Base-by-base conservation (phyloP, 2,113 vertebrate genomes). In the Eurystomus gularis region DNA sequence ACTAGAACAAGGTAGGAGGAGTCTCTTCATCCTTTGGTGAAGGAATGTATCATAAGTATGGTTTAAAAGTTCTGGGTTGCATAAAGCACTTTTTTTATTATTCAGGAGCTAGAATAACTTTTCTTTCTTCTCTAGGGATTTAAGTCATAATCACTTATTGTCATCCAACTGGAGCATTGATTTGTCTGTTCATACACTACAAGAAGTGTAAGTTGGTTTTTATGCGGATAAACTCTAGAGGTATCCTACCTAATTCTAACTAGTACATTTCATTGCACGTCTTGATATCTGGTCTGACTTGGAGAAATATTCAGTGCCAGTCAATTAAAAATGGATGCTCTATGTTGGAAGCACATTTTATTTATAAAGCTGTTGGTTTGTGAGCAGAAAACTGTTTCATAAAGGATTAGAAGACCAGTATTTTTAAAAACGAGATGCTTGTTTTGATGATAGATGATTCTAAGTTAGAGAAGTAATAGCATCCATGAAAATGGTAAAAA, bases 121-220 rank as follows among this genome's bases (percentile, higher is more conserved):
- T 81, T 79, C 48, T 97, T 35, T 90, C 11, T 86, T 81, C 51
- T 96, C 40, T 93, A 98, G 98, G 94, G 98, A 98, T 96, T 97
- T 98, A 93, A 98, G 98, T 96, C 96, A 98, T 91, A 98, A 98
- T 70, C 93, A 97, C 55, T 95, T 98, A 33, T 60, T 94, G 66
- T 94, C 97, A 66, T 98, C 98, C 90, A 97, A 98, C 78, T 98
- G 98, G 97, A 98, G 96, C 82, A 90, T 98, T 90, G 98, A 96
- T 93, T 94, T 98, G 62, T 96, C 97, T 58, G 96, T 89, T 49
- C 95, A 94, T 77, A 97, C 92, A 1, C 97, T 98, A 51, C 97
- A 98, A 90, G 98, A 98, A 98, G 98, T 98, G 98, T 98, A 98
- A 98, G 98, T 83, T 77, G 66, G 3, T 90, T 86, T 93, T 95